Base-by-base conservation (phyloP, 2,888 invertebrate species). In the Aphodius sticticus region DNA sequence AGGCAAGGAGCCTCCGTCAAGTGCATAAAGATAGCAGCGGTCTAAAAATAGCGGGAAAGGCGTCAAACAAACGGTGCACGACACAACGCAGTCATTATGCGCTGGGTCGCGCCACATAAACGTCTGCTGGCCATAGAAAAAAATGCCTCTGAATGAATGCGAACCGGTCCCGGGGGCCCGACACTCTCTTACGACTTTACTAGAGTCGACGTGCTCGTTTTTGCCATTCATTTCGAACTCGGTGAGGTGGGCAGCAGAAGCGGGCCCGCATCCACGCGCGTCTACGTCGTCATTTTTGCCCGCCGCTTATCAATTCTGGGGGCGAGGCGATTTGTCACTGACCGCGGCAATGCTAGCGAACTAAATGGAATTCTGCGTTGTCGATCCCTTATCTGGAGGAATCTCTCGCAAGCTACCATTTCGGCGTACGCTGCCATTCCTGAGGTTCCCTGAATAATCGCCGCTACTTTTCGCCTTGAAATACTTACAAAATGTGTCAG, bases 41-140 rank as follows among this genome's bases (percentile, higher is more conserved):
- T 53, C 53, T 53, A 53, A 53, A 53, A 53, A 53, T 53, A 53
- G 53, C 53, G 53, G 53, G 53, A 53, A 53, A 53, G 53, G 53
- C 53, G 53, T 53, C 53, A 53, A 53, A 53, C 53, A 53, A 53
- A 53, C 53, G 53, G 53, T 53, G 53, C 12, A 53, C 53, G 7
- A 53, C 12, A 53, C 53, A 53, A 53, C 53, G 53, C 53, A 53
- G 53, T 53, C 53, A 53, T 53, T 53, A 53, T 53, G 53, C 53
- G 53, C 12, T 53, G 53, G 1, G 7, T 53, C 12, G 53, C 53
- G 3, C 6, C 9, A 53, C 53, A 53, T 53, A 53, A 53, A 53
- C 53, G 53, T 53, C 53, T 53, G 53, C 53, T 53, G 53, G 53
- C 9, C 12, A 53, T 53, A 9, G 9, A 12, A 53, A 53, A 53